Conservation (phyloP, 2,797 vertebrate species). For the Sebastes steindachneri region DNA sequence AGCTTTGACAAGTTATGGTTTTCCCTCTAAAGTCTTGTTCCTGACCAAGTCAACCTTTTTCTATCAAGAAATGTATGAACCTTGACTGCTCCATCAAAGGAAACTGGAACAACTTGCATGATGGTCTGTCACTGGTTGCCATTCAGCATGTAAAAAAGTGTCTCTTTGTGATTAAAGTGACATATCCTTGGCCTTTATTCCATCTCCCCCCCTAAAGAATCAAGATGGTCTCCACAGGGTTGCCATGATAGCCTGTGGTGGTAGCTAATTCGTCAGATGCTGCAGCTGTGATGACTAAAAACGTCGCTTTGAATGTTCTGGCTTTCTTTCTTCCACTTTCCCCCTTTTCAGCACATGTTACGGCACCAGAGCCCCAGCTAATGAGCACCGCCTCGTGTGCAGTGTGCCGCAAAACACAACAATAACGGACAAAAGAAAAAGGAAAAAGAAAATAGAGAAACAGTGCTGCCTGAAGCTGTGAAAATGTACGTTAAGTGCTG, state of each 20-base stretch:
- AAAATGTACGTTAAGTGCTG: constrained; percentile 77
- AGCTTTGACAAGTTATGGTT: constrained; percentile 16
- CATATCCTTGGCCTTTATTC: constrained; percentile 38
- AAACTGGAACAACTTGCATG: constrained; percentile 17
- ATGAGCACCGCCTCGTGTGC: constrained; percentile 43
- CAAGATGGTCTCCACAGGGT: constrained; percentile 34
- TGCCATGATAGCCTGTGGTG: constrained; percentile 15
- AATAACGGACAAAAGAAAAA: constrained; percentile 32
- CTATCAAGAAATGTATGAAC: constrained; percentile 59
- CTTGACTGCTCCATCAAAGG: constrained; percentile 49
- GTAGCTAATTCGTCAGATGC: constrained; percentile 47
- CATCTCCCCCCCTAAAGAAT: constrained; percentile 31
- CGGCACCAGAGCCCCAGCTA: constrained; percentile 39
- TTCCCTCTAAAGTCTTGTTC: constrained; percentile 30
- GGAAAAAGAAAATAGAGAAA: background rate
- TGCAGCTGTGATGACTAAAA: constrained; percentile 48
- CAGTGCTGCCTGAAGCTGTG: constrained; percentile 58
- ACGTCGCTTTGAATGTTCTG: constrained; percentile 40
- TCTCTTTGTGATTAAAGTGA: constrained; percentile 32
- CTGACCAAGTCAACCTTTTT: constrained; percentile 38
- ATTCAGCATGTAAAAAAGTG: background rate
- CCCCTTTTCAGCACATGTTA: constrained; percentile 15
- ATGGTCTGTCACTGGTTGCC: constrained; percentile 42
- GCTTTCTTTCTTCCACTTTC: background rate
- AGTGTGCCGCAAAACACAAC: constrained; percentile 40